Percentiles rank a stretch among this genome's conserved stretches.
Conservation (phyloP, 2,888 invertebrate species). For the Eristalis tenax region DNA sequence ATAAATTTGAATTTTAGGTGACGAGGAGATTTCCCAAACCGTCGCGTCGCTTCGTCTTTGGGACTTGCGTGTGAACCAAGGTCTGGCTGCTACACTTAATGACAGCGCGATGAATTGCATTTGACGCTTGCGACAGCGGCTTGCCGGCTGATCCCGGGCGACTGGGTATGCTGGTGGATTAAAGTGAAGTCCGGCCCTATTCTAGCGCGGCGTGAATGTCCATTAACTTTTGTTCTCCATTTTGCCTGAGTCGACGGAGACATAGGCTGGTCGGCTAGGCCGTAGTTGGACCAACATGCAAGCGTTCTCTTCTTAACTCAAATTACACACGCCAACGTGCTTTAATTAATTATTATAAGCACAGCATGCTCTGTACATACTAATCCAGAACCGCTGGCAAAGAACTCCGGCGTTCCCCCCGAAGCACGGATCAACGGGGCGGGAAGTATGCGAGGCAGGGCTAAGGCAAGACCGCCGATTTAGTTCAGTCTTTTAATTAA, state of each 20-base stretch:
- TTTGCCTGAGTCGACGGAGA: not conserved
- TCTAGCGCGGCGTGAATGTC: not conserved
- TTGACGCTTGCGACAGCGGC: not conserved
- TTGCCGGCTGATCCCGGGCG: no score
- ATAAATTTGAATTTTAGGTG: constrained; percentile 2
- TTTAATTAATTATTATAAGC: not conserved
- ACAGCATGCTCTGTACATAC: not conserved
- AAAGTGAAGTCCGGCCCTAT: not conserved
- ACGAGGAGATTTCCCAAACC: constrained; percentile 11
- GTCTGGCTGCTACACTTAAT: not conserved
- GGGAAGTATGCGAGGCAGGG: not conserved
- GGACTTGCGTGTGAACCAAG: constrained; percentile 26
- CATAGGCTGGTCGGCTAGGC: not conserved
- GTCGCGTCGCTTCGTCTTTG: not conserved
- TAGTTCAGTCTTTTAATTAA: no score
- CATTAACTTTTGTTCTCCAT: not conserved
- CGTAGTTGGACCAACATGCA: not conserved
- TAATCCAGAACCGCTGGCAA: not conserved
- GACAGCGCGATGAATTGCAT: constrained; percentile 8
- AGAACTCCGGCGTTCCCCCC: not conserved
- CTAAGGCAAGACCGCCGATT: no score
- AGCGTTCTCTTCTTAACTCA: not conserved
- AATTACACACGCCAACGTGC: not conserved
- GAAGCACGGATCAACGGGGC: not conserved
- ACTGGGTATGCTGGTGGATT: not conserved